phyloP scores from a whole-genome alignment of 1,140 invertebrate genomes.

The Magallana angulata region DNA sequence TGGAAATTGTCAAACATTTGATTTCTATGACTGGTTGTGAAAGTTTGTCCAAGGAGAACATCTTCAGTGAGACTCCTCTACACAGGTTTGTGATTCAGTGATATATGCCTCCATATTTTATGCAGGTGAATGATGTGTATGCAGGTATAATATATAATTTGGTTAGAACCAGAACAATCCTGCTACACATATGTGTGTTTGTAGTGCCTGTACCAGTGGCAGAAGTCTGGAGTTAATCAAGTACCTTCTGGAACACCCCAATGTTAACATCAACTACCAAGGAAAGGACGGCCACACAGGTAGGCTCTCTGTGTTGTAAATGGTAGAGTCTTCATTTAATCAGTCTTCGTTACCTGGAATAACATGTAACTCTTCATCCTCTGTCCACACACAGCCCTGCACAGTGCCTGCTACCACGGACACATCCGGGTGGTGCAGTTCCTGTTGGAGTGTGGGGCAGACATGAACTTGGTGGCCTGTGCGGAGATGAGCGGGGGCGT shows the following conservation, averaged over 20 bases:
- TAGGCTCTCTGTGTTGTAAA: conserved; percentile 48
- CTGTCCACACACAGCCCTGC: conserved; percentile 72
- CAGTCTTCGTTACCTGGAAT: too few relatives aligned
- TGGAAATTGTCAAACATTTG: conserved; percentile 80
- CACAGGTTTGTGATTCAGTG: conserved; percentile 68
- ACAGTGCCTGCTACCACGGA: conserved; percentile 81
- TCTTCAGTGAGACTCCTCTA: conserved; percentile 81
- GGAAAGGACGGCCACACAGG: conserved; percentile 80
- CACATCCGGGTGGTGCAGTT: conserved; percentile 81
- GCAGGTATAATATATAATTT: too few relatives aligned
- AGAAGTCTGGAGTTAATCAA: conserved; percentile 80
- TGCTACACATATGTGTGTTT: background rate
- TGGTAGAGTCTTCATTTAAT: too few relatives aligned
- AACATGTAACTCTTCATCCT: too few relatives aligned
- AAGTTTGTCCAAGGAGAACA: conserved; percentile 79
- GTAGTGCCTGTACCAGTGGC: conserved; percentile 80
- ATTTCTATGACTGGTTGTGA: conserved; percentile 75
- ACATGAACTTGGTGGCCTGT: conserved; percentile 79
- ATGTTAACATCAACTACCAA: conserved; percentile 80
- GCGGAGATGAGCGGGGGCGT: conserved; percentile 75
- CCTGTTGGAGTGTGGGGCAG: conserved; percentile 80
- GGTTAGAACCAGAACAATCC: too few relatives aligned
- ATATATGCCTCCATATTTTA: background rate
- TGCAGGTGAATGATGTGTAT: too few relatives aligned
- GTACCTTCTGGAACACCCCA: conserved; percentile 79